Conservation (phyloP, 30 jellyfish, hydroid and myxozoan species). For the Cassiopea xamachana region DNA sequence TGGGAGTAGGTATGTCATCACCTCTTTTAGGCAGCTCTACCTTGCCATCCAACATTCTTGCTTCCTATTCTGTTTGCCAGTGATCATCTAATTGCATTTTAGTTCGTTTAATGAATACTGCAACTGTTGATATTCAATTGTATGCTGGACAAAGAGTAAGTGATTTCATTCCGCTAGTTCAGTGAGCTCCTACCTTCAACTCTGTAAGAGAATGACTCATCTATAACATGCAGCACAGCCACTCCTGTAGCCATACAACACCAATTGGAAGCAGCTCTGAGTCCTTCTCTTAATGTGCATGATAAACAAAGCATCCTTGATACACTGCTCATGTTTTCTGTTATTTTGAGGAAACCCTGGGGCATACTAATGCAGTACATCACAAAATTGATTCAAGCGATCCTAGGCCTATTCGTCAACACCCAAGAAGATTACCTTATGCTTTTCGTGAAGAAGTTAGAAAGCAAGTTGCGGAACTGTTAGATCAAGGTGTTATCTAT, state of each 20-base stretch:
- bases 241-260: neutral
- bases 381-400: slow-evolving; percentile 32
- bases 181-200: neutral
- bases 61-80: slow-evolving; percentile 54
- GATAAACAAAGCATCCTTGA: neutral
- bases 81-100: neutral
- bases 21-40: slow-evolving; percentile 18
- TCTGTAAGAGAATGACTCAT: neutral
- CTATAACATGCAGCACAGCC: neutral
- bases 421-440: slow-evolving; percentile 52
- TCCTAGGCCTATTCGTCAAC: slow-evolving; percentile 47
- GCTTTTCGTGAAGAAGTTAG: slow-evolving; percentile 38
- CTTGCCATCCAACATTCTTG: slow-evolving; percentile 16
- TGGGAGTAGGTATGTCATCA: slow-evolving; percentile 35
- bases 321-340: slow-evolving; percentile 23
- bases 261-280: neutral
- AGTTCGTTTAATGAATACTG: slow-evolving; percentile 44
- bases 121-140: slow-evolving; percentile 38
- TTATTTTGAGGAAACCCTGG: slow-evolving; percentile 35
- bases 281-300: neutral
- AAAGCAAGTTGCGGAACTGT: slow-evolving; percentile 35
- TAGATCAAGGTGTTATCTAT: slow-evolving; percentile 34
- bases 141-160: slow-evolving; percentile 30
- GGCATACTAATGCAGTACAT: slow-evolving; percentile 22
- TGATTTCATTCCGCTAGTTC: neutral